These are phyloP conservation scores for Alcis repandata DNA, from an alignment of 2,888 invertebrate species.

Conservation along the genomic window DNA sequence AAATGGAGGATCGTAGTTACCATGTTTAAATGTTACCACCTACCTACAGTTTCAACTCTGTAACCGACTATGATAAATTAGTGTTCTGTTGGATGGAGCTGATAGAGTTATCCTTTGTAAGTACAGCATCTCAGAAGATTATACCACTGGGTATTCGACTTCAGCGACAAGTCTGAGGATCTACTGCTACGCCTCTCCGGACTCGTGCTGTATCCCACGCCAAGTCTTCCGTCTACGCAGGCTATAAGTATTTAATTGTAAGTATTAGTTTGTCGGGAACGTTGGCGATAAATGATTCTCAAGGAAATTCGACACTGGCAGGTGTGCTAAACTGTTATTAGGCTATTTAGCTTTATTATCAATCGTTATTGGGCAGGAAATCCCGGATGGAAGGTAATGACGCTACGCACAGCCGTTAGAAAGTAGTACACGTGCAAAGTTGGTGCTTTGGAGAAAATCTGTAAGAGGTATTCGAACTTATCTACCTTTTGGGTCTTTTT, in stretches of 20 bases:
- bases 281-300: conserved; percentile 73
- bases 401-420: not conserved
- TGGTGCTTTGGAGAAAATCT: not conserved
- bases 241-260: conserved; percentile 6
- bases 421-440: conserved; percentile 8
- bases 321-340: conserved; percentile 61
- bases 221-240: not conserved
- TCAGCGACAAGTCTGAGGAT: too few species aligned
- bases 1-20: too few species aligned
- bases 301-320: conserved; percentile 75
- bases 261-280: conserved; percentile 71
- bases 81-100: too few species aligned
- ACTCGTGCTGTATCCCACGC: too few species aligned
- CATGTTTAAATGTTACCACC: too few species aligned
- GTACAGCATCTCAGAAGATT: too few species aligned
- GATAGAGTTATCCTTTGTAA: too few species aligned
- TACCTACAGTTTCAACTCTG: too few species aligned
- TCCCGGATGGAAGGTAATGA: conserved; percentile 12
- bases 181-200: too few species aligned
- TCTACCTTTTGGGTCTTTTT: not conserved
- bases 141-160: too few species aligned
- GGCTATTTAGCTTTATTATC: conserved; percentile 27
- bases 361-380: conserved; percentile 24
- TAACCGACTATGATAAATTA: too few species aligned
- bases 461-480: not conserved